Conservation (phyloP, 53 echinoderm and acorn worm species). For the Glandiceps talaboti region DNA sequence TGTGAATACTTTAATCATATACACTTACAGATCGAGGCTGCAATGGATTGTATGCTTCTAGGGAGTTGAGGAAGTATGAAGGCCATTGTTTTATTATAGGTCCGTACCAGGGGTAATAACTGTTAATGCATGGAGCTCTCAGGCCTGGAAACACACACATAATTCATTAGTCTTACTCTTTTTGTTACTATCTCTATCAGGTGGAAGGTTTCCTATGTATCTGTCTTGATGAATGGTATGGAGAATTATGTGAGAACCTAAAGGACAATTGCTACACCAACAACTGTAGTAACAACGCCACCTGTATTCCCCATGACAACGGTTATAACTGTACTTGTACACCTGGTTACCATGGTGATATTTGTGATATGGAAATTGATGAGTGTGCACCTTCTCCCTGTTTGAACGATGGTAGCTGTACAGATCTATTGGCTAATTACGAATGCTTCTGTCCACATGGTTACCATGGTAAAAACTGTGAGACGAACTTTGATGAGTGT, state of each 20-base stretch:
- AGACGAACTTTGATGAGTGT: neutral
- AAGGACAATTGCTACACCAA: constrained; percentile 6
- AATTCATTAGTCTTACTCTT: too few species aligned
- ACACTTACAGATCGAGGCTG: too few species aligned
- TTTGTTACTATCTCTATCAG: too few species aligned
- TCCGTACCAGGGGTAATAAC: too few species aligned
- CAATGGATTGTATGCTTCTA: too few species aligned
- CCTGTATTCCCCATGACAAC: constrained; percentile 7
- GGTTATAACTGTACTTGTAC: constrained; percentile 16
- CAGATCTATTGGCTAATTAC: neutral
- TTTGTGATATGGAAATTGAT: constrained; percentile 6
- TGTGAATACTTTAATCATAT: too few species aligned
- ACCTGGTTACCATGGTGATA: constrained; percentile 13
- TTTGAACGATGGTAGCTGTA: neutral
- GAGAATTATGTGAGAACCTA: constrained; percentile 16
- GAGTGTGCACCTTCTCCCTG: constrained; percentile 5
- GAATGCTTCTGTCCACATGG: neutral
- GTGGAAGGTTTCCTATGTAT: constrained; percentile 11
- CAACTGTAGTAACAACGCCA: constrained; percentile 1
- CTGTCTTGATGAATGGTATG: constrained; percentile 11
- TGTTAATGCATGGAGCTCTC: too few species aligned
- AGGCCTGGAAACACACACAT: too few species aligned
- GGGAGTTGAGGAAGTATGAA: too few species aligned
- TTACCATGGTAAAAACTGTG: neutral
- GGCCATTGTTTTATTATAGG: too few species aligned